Evolutionary conservation across 1,140 invertebrate species (phyloP), one percentile per base, ranked within the genome.

Genomic region (Drosophila funebris): DNA sequence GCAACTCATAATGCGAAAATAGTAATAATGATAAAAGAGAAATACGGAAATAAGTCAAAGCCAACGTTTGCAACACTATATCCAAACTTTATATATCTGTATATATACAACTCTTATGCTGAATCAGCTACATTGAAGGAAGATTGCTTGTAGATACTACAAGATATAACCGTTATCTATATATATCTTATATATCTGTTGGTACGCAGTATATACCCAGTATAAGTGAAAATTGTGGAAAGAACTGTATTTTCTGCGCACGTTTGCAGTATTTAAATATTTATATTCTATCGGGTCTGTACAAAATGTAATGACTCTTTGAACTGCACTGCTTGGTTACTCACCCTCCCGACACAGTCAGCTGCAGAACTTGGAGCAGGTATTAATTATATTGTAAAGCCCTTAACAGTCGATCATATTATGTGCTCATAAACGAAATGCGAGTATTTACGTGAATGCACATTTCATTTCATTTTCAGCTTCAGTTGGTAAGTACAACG

Each of bases 381-480:
- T 74, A 81, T 87, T 85, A 87, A 85, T 87, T 81, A 75, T 72
- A 58, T 57, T 58, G 27, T 16, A 50, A 22, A 27, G 44, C 31
- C 14, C 46, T 50, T 31, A 58, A 33, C 39, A 41, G 27, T 44
- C 16, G 50, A 46, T 11, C 39, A 29, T 37, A 9, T 24, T 78
- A 64, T 37, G 22, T 11, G 48, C 31, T 70, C 54, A 48, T 50
- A 14, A 41, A 9, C 22, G 22, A 33, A 13, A 53, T 53, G 13
- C 11, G n/a, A 22, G 18, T 27, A 11, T 43, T 11, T 50, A 56
- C 18, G 39, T 41, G 43, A 33, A 56, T 62, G 13, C 14, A 50
- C 14, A 69, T 58, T 73, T 57, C 70, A 78, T 57, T 64, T 81
- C 24, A 81, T 81, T 85, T 71, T 87, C 73, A 33, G 79, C 75